These are phyloP conservation scores for Ctena decussata DNA, from an alignment of 2,888 invertebrate species.

Conservation along the genomic window DNA sequence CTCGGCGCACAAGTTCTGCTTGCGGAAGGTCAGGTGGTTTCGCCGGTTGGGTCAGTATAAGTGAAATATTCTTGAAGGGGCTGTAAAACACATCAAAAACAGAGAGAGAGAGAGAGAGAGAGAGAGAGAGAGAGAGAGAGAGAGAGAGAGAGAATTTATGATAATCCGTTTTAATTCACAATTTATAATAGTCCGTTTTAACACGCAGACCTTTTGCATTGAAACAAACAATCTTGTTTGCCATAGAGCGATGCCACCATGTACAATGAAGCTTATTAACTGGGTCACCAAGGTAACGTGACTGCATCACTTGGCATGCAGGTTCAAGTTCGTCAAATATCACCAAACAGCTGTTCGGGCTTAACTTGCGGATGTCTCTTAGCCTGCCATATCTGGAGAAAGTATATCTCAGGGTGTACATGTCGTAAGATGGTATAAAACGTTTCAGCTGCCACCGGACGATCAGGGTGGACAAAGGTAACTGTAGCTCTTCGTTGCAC, in stretches of 20 bases:
- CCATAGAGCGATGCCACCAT: slow-evolving; percentile 75
- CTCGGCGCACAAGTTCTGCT: too few species aligned
- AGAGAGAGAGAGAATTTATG: too few species aligned
- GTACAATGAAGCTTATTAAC: slow-evolving; percentile 65
- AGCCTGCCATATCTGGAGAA: slow-evolving; percentile 65
- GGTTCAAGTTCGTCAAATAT: slow-evolving; percentile 64
- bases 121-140: too few species aligned
- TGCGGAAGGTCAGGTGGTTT: too few species aligned
- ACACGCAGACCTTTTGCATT: slow-evolving; percentile 48
- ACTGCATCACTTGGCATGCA: slow-evolving; percentile 67
- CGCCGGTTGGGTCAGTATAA: too few species aligned
- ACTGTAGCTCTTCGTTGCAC: slow-evolving; percentile 60
- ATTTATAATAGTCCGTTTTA: slow-evolving; percentile 34
- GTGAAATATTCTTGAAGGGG: too few species aligned
- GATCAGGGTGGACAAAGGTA: slow-evolving; percentile 66
- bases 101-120: too few species aligned
- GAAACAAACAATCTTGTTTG: slow-evolving; percentile 62
- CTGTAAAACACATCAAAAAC: too few species aligned
- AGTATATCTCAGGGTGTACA: slow-evolving; percentile 26
- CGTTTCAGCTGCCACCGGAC: slow-evolving; percentile 71
- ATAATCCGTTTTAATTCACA: neutral
- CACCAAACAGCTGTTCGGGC: slow-evolving; percentile 70
- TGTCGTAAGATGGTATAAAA: slow-evolving; percentile 55
- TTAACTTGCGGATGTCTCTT: slow-evolving; percentile 49
- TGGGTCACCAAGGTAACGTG: slow-evolving; percentile 58